phyloP scores from a whole-genome alignment of 2,888 invertebrate genomes.

The Plebejus anna region DNA sequence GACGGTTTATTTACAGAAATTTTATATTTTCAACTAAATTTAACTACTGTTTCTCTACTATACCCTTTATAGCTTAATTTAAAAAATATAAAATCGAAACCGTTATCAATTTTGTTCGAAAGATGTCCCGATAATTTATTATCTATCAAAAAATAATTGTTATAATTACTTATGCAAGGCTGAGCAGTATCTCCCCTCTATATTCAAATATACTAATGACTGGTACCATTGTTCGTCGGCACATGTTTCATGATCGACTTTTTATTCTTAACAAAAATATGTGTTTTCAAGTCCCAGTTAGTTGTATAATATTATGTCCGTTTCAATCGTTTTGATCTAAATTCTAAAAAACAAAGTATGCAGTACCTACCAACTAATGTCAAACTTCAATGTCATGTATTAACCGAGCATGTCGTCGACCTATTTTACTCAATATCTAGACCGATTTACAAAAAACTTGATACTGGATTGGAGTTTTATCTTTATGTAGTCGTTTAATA shows the following conservation, averaged over 20 bases:
- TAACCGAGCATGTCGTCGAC: no score
- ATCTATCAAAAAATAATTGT: conserved; percentile 76
- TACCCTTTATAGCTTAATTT: not conserved
- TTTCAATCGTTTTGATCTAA: no score
- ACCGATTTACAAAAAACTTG: no score
- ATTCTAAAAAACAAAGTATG: no score
- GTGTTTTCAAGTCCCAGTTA: not conserved
- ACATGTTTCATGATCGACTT: conserved; percentile 41
- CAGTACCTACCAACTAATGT: no score
- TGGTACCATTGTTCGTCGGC: conserved; percentile 50
- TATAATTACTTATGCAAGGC: conserved; percentile 74
- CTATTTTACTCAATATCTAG: no score
- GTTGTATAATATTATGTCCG: not conserved
- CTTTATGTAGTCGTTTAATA: no score
- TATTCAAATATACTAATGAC: conserved; percentile 75
- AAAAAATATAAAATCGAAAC: conserved; percentile 17
- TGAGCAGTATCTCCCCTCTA: conserved; percentile 58
- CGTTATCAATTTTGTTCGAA: not conserved
- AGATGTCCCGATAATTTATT: conserved; percentile 63
- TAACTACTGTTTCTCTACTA: not conserved
- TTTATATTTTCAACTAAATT: not conserved
- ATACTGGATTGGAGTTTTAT: no score
- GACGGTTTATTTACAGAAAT: not conserved
- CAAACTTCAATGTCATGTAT: no score
- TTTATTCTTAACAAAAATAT: not conserved